phyloP scores from a whole-genome alignment of 2,113 vertebrate genomes.

The Dascyllus trimaculatus region DNA sequence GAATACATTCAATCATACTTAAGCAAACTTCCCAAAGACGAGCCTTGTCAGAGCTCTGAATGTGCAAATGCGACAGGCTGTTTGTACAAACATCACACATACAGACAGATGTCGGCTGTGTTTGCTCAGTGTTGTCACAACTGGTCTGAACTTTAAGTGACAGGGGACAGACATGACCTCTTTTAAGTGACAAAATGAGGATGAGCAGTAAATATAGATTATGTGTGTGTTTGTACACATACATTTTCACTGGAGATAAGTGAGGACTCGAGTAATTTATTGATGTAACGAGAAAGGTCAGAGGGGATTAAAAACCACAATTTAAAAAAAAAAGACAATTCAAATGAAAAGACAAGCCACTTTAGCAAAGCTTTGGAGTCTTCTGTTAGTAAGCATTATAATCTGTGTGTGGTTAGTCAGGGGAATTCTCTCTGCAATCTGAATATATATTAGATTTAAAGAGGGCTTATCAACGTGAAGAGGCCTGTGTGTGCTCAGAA shows the following conservation, averaged over 20 bases:
- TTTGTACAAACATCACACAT: constrained; percentile 3
- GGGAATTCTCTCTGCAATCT: constrained; percentile 22
- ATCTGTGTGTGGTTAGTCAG: constrained; percentile 29
- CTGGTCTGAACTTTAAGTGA: constrained; percentile 83
- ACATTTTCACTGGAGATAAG: constrained; percentile 3
- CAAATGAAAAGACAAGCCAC: constrained; percentile 5
- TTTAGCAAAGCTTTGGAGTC: constrained; percentile 13
- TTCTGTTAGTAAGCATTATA: constrained; percentile 20
- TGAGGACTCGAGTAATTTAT: constrained; percentile 8
- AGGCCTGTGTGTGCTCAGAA: constrained; percentile 50
- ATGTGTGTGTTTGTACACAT: neutral
- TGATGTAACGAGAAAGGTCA: constrained; percentile 7
- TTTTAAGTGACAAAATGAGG: constrained; percentile 85
- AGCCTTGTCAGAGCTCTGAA: neutral
- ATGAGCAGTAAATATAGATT: constrained; percentile 85
- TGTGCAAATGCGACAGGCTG: constrained; percentile 14
- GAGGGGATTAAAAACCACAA: constrained; percentile 7
- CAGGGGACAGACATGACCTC: constrained; percentile 83
- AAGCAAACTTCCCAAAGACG: neutral
- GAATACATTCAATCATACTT: constrained; percentile 6
- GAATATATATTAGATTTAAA: constrained; percentile 61
- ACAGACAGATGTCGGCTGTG: constrained; percentile 12
- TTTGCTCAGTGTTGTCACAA: constrained; percentile 85
- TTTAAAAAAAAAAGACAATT: constrained; percentile 2
- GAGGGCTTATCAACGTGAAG: constrained; percentile 43